Conservation (phyloP, 2,888 invertebrate genomes). For the Lapara coniferarum region DNA sequence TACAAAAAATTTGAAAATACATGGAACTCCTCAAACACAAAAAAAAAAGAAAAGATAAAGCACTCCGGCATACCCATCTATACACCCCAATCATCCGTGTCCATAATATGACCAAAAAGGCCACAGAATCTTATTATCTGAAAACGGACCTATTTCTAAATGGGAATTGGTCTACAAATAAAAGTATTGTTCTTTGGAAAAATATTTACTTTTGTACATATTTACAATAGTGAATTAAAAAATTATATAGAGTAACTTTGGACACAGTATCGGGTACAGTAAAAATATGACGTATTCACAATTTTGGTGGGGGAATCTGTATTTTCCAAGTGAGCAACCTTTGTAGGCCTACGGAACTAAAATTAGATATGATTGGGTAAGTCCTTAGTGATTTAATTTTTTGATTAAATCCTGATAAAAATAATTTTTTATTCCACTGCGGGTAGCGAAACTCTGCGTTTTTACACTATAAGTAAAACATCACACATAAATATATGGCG, state of each 20-base stretch:
- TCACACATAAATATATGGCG: no score
- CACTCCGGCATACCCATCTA: no score
- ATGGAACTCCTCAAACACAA: no score
- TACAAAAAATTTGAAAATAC: no score
- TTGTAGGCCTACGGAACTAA: conserved; percentile 7
- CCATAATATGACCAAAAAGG: no score
- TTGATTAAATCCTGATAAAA: neutral
- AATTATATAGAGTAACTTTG: conserved; percentile 18
- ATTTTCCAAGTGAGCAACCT: neutral
- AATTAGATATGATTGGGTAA: neutral
- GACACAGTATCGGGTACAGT: conserved; percentile 22
- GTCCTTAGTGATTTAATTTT: neutral
- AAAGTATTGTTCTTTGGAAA: conserved; percentile 59
- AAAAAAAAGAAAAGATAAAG: no score
- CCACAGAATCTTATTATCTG: no score
- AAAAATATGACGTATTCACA: neutral
- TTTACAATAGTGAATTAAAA: conserved; percentile 58
- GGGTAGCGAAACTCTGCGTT: no score
- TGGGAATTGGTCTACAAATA: neutral
- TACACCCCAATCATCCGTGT: no score
- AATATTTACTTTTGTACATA: conserved; percentile 78
- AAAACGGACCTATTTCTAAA: no score
- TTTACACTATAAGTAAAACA: no score
- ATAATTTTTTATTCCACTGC: no score
- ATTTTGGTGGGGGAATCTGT: neutral